Evolutionary conservation across 1,140 invertebrate species (phyloP).

Genomic region (Pseudoatta argentina): DNA sequence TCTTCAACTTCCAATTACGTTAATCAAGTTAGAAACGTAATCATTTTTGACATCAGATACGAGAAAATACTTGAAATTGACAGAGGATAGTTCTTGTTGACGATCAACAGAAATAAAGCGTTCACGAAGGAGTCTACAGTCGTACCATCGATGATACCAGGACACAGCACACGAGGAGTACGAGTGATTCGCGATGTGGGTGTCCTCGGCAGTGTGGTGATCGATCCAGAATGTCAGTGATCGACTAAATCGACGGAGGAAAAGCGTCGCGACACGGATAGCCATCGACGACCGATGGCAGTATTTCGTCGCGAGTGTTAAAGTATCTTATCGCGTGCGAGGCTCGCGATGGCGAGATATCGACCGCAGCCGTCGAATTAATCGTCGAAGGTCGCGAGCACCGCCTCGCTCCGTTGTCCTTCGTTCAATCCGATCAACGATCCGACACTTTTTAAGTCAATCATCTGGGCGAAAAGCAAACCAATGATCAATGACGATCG

Average conservation of each 20-base stretch:
- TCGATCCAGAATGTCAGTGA: slow-evolving; percentile 25
- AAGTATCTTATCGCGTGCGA: slow-evolving; percentile 45
- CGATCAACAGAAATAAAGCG: neutral
- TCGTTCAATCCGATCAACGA: slow-evolving; percentile 23
- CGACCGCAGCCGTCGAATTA: slow-evolving; percentile 56
- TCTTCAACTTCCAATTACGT: neutral
- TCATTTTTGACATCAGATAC: neutral
- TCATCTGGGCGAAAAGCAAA: slow-evolving; percentile 13
- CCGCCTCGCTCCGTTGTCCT: slow-evolving; percentile 34
- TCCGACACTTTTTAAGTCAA: neutral
- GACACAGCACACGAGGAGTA: neutral
- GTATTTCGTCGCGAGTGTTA: slow-evolving; percentile 43
- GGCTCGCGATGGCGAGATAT: slow-evolving; percentile 40
- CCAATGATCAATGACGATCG: neutral
- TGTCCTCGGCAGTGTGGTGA: slow-evolving; percentile 18
- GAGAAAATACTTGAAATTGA: neutral
- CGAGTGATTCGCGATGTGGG: slow-evolving; percentile 39
- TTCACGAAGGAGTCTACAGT: neutral
- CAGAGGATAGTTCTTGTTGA: neutral
- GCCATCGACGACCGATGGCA: slow-evolving; percentile 9
- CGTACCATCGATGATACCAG: neutral
- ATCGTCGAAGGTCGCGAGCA: slow-evolving; percentile 55
- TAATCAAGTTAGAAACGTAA: neutral
- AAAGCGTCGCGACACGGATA: slow-evolving; percentile 5
- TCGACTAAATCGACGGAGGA: slow-evolving; percentile 10